Percentiles rank a stretch among this genome's conserved stretches.
Conservation (phyloP, 2,113 vertebrate genomes). For the Brachyhypopomus occidentalis region DNA sequence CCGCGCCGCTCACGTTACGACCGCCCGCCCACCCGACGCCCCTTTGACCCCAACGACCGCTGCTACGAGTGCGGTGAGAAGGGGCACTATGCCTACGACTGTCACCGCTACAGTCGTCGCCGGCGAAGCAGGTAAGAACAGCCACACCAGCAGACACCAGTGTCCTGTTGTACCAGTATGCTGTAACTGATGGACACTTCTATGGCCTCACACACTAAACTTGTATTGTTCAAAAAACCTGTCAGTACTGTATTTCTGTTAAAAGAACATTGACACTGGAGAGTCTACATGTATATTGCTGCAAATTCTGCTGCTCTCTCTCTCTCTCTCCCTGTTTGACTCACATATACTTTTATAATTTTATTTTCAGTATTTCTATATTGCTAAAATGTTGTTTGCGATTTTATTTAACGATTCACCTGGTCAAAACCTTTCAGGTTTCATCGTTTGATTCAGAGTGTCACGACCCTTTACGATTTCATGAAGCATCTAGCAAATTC, state of each 20-base stretch:
- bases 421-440: conserved; percentile 95
- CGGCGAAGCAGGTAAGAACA: conserved; percentile 82
- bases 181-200: not conserved
- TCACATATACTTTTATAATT: conserved; percentile 64
- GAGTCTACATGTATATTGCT: not conserved
- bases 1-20: conserved; percentile 83
- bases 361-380: conserved; percentile 54
- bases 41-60: conserved; percentile 86
- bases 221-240: not conserved
- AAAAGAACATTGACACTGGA: not conserved
- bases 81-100: conserved; percentile 90
- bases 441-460: conserved; percentile 95
- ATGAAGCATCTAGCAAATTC: conserved; percentile 93
- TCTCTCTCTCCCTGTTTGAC: conserved; percentile 38
- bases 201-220: not conserved
- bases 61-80: conserved; percentile 90
- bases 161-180: not conserved
- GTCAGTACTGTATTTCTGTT: not conserved
- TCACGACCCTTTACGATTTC: conserved; percentile 92
- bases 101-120: conserved; percentile 83
- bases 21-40: conserved; percentile 80
- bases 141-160: not conserved
- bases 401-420: conserved; percentile 85
- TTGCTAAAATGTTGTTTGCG: conserved; percentile 73
- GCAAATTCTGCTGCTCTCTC: conserved; percentile 26